phyloP scores from a whole-genome alignment of 2,888 invertebrate species.

The Bombylius discolor region DNA sequence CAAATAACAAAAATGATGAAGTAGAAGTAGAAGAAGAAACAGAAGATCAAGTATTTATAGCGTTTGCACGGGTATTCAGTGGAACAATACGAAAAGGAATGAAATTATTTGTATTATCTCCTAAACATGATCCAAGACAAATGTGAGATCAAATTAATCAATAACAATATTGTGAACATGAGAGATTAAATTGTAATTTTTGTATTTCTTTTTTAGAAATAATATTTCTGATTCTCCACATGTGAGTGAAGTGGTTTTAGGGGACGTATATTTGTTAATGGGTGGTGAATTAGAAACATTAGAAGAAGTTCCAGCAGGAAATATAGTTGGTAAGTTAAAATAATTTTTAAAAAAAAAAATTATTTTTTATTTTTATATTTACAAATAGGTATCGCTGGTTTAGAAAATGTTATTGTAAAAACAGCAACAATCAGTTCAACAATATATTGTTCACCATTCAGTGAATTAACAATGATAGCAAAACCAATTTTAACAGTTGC shows the following conservation, averaged over 20 bases:
- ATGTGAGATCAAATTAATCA: constrained; percentile 34
- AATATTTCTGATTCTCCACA: constrained; percentile 27
- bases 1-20: neutral
- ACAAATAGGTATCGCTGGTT: constrained; percentile 59
- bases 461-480: constrained; percentile 60
- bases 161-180: neutral
- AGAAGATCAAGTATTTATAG: constrained; percentile 56
- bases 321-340: constrained; percentile 56
- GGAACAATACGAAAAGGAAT: constrained; percentile 67
- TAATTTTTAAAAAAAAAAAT: neutral
- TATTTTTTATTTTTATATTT: neutral
- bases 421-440: constrained; percentile 79
- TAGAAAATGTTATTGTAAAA: constrained; percentile 73
- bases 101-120: constrained; percentile 69
- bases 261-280: constrained; percentile 78
- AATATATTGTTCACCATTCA: constrained; percentile 73
- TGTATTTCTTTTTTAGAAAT: constrained; percentile 7
- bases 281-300: constrained; percentile 78
- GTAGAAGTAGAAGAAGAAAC: constrained; percentile 20
- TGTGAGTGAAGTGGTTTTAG: constrained; percentile 40
- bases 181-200: neutral
- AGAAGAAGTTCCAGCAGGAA: constrained; percentile 74
- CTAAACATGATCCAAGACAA: constrained; percentile 71
- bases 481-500: constrained; percentile 90
- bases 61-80: constrained; percentile 86